A percentile compares a stretch with the other conserved stretches of the same genome.
Evolutionary conservation across 2,113 vertebrate genomes (phyloP).

Genomic region (Pandion haliaetus): DNA sequence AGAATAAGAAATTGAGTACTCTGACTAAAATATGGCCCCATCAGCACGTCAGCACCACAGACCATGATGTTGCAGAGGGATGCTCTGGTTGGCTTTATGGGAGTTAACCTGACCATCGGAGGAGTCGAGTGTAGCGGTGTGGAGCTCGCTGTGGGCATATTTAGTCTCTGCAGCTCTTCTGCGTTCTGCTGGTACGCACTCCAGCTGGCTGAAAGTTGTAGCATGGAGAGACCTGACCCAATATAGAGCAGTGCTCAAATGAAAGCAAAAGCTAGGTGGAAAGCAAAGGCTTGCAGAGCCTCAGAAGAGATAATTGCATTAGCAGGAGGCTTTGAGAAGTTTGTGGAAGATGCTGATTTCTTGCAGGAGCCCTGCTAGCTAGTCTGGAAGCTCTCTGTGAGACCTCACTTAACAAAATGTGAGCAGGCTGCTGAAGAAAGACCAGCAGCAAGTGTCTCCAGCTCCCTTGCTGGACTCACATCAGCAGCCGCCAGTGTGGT

Average conservation of each 20-base stretch:
- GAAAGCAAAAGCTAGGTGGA: background rate
- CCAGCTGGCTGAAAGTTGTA: background rate
- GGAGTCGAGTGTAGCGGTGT: rapidly evolving
- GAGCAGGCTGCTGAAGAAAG: background rate
- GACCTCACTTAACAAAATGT: background rate
- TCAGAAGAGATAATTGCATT: background rate
- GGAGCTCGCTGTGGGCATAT: background rate
- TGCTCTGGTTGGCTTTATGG: background rate
- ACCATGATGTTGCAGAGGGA: background rate
- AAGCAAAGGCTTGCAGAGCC: background rate
- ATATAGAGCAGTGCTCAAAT: background rate
- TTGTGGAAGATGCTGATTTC: background rate
- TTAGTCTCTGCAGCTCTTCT: background rate
- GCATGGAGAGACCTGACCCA: no score
- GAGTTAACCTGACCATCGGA: background rate
- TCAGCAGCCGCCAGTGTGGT: background rate
- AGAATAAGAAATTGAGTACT: background rate
- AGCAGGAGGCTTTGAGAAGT: background rate
- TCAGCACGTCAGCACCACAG: rapidly evolving
- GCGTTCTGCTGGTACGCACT: background rate
- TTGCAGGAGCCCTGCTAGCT: background rate
- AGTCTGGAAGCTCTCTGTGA: background rate
- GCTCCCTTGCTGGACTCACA: background rate
- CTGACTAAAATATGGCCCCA: background rate
- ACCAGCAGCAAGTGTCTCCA: background rate